Evolutionary conservation across 2,113 vertebrate genomes (phyloP).

Genomic region (Nestor notabilis): DNA sequence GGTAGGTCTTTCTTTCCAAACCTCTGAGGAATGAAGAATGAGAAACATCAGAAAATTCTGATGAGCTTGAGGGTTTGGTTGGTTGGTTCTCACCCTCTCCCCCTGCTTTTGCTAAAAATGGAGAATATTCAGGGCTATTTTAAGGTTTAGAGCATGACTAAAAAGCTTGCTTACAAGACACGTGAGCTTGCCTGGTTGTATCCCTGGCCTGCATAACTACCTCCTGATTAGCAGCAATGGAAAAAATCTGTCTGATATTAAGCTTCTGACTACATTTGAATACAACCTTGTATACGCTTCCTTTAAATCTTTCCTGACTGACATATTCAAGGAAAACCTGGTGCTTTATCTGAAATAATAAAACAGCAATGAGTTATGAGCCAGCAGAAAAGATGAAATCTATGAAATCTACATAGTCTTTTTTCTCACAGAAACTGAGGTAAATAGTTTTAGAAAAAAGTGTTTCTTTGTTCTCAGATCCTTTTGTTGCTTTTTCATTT

Average conservation of each 20-base stretch:
- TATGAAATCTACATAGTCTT: neutral
- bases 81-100: neutral
- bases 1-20: neutral
- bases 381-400: neutral
- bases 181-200: neutral
- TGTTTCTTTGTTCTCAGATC: neutral
- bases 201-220: neutral
- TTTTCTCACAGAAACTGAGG: neutral
- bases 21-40: neutral
- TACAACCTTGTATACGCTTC: neutral
- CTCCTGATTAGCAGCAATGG: constrained; percentile 18
- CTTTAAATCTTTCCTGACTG: neutral
- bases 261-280: neutral
- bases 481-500: neutral
- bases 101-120: neutral
- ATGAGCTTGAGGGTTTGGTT: neutral
- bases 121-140: constrained; percentile 9
- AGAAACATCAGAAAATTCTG: neutral
- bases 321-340: neutral
- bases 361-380: neutral
- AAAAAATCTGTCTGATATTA: constrained; percentile 4
- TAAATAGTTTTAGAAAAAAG: neutral
- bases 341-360: neutral
- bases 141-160: constrained; percentile 11
- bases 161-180: constrained; percentile 5